Conservation (phyloP, 2,113 vertebrate genomes). For the Hypanus sabinus region DNA sequence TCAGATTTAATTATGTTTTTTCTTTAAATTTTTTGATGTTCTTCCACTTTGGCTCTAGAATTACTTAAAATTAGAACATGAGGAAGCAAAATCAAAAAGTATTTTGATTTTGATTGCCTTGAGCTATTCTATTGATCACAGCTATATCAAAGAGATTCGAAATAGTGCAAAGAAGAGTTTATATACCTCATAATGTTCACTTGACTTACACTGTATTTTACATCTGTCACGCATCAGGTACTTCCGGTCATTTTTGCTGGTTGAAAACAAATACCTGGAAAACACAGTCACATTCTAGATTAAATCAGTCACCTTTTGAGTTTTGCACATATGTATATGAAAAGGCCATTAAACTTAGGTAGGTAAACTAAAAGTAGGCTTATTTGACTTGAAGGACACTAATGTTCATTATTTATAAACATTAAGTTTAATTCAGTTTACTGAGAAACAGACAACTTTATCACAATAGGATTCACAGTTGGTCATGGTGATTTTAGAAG, state of each 20-base stretch:
- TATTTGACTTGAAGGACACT: too few species aligned
- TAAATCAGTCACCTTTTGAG: neutral
- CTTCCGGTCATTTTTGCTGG: neutral
- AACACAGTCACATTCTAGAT: neutral
- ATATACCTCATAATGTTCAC: neutral
- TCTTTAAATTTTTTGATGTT: neutral
- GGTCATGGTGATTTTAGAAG: neutral
- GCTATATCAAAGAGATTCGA: neutral
- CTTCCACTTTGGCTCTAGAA: neutral
- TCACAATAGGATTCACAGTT: neutral
- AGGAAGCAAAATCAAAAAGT: neutral
- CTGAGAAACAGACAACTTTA: neutral
- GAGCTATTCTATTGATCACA: neutral
- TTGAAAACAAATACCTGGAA: neutral
- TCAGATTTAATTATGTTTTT: neutral
- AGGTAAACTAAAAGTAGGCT: too few species aligned
- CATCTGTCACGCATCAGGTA: neutral
- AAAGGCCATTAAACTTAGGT: neutral
- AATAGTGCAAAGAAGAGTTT: neutral
- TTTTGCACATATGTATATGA: too few species aligned
- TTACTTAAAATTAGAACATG: neutral
- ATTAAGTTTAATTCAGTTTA: too few species aligned
- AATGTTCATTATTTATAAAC: too few species aligned
- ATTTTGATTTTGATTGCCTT: neutral
- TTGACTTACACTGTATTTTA: neutral